phyloP scores from a whole-genome alignment of 2,888 invertebrate genomes.

The Pandemis cinnamomeana region DNA sequence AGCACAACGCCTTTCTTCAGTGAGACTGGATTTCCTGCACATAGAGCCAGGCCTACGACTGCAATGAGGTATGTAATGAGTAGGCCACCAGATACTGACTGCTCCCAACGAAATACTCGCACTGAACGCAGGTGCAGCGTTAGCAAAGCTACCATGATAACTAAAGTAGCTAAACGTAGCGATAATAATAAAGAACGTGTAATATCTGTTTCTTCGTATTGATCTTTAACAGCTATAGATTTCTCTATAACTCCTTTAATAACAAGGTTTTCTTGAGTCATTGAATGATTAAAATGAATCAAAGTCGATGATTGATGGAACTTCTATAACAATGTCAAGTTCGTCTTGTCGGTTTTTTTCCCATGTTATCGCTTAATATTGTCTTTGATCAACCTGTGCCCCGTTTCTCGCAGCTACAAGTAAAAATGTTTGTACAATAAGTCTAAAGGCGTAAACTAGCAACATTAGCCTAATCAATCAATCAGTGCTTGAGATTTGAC shows the following conservation, averaged over 20 bases:
- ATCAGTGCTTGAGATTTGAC: too few relatives aligned
- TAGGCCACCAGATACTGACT: conserved; percentile 35
- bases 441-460: too few relatives aligned
- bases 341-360: too few relatives aligned
- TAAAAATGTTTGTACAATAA: too few relatives aligned
- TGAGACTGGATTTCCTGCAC: conserved; percentile 20
- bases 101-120: conserved; percentile 39
- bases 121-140: conserved; percentile 34
- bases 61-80: conserved; percentile 25
- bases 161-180: conserved; percentile 25
- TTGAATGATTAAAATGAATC: not conserved
- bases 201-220: not conserved
- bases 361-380: too few relatives aligned
- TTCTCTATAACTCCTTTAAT: not conserved
- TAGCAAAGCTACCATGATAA: conserved; percentile 23
- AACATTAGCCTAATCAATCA: too few relatives aligned
- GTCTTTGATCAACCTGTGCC: too few relatives aligned
- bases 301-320: not conserved
- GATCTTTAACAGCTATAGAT: not conserved
- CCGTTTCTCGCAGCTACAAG: too few relatives aligned
- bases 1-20: conserved; percentile 16
- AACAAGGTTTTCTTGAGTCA: not conserved
- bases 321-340: not conserved
- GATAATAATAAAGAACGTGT: conserved; percentile 18
- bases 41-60: conserved; percentile 22